phyloP scores from a whole-genome alignment of 2,888 invertebrate species.

The Drosophila neonasuta region DNA sequence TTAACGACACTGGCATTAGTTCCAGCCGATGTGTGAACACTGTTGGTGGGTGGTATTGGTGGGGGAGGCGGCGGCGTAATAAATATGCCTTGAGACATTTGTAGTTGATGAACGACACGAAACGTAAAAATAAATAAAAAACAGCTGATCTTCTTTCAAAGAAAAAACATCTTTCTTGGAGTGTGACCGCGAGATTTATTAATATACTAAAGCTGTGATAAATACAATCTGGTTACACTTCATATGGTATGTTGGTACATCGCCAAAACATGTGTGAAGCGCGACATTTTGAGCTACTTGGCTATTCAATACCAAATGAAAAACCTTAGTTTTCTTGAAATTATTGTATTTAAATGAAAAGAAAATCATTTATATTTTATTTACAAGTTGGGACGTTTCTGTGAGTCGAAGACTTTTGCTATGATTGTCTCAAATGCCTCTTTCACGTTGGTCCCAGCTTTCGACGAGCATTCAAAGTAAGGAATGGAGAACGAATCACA shows the following conservation, averaged over 20 bases:
- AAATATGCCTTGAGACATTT: conserved; percentile 38
- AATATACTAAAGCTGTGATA: neutral
- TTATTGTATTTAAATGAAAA: too few relatives aligned
- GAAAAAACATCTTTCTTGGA: neutral
- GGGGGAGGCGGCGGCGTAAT: conserved; percentile 32
- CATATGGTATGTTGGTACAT: too few relatives aligned
- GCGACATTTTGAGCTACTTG: too few relatives aligned
- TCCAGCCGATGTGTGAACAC: neutral
- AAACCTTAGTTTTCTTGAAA: too few relatives aligned
- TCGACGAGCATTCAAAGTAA: conserved; percentile 17
- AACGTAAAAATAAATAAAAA: neutral
- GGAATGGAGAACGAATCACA: conserved; percentile 1
- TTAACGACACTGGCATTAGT: neutral
- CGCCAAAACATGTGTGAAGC: too few relatives aligned
- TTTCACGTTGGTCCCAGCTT: neutral
- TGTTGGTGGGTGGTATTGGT: neutral
- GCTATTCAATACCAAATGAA: too few relatives aligned
- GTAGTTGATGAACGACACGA: neutral
- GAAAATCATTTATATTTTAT: too few relatives aligned
- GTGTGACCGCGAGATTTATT: neutral
- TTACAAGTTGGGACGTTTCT: too few relatives aligned
- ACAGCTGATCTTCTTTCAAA: neutral
- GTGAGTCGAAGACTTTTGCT: neutral
- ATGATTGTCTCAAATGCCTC: conserved; percentile 2
- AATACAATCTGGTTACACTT: neutral